phyloP scores from a whole-genome alignment of 2,888 invertebrate genomes.

The Helleia helle region DNA sequence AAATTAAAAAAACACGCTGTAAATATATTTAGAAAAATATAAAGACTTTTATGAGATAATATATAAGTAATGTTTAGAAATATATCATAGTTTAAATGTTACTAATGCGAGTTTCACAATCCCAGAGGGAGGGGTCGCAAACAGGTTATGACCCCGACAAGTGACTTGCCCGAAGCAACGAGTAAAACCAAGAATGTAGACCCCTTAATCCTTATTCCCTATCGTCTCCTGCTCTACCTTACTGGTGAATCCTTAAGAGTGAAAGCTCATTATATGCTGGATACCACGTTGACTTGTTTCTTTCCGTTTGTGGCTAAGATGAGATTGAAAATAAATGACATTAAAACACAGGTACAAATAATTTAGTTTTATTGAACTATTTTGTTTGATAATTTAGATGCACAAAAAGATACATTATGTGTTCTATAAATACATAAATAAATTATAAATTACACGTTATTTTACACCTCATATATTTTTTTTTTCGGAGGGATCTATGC shows the following conservation, averaged over 20 bases:
- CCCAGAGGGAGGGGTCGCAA: constrained; percentile 69
- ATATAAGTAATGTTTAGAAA: constrained; percentile 1
- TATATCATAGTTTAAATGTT: constrained; percentile 39
- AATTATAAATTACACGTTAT: too few relatives aligned
- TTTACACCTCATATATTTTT: too few relatives aligned
- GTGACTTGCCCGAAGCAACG: constrained; percentile 66
- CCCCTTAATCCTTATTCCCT: constrained; percentile 31
- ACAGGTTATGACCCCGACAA: constrained; percentile 74
- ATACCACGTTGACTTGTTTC: constrained; percentile 40
- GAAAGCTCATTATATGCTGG: constrained; percentile 35
- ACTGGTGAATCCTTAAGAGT: constrained; percentile 19
- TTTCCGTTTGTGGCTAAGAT: constrained; percentile 62
- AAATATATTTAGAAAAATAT: not conserved
- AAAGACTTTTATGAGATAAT: not conserved
- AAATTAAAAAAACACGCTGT: too few relatives aligned
- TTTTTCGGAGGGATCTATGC: too few relatives aligned
- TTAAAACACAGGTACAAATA: constrained; percentile 24
- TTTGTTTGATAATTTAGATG: not conserved
- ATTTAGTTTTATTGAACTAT: constrained; percentile 5
- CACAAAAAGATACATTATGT: not conserved
- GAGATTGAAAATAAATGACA: constrained; percentile 54
- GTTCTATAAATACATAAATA: not conserved
- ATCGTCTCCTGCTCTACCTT: constrained; percentile 26
- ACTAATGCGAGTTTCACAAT: constrained; percentile 53
- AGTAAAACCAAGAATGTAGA: constrained; percentile 45